Evolutionary conservation across 2,113 vertebrate species (phyloP).

Genomic region (Microtus pennsylvanicus): DNA sequence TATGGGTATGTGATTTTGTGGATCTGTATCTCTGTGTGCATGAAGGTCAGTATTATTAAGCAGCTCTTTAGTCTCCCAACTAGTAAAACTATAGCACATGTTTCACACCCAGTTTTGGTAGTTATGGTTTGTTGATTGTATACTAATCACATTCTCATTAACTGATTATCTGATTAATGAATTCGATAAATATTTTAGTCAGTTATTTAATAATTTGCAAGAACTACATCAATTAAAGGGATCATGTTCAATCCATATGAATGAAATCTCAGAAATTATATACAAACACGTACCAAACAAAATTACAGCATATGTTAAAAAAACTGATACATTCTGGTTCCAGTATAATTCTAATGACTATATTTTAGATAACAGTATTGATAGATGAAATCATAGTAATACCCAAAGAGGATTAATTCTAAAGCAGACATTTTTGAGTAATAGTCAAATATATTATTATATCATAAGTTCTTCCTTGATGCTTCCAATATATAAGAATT

Average conservation of each 20-base stretch:
- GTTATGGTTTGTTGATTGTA: not conserved
- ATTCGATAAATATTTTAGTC: not conserved
- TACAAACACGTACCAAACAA: not conserved
- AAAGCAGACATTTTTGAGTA: not conserved
- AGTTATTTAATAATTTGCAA: not conserved
- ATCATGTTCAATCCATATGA: not conserved
- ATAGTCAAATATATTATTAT: not conserved
- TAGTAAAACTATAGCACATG: not conserved
- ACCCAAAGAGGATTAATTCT: not conserved
- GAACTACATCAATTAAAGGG: not conserved
- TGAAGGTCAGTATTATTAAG: not conserved
- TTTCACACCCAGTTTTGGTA: not conserved
- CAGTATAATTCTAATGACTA: not conserved
- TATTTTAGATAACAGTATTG: not conserved
- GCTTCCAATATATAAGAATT: not conserved
- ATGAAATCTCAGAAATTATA: not conserved
- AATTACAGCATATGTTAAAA: not conserved
- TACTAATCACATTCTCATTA: not conserved
- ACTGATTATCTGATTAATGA: not conserved
- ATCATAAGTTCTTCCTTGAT: not conserved
- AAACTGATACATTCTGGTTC: not conserved
- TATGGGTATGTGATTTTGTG: rapidly evolving
- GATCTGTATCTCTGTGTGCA: not conserved
- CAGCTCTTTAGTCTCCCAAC: not conserved
- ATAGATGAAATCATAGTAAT: not conserved